Evolutionary conservation across 2,113 vertebrate genomes (phyloP), one percentile per base, ranked within the genome.

Genomic region (Scopus umbretta): DNA sequence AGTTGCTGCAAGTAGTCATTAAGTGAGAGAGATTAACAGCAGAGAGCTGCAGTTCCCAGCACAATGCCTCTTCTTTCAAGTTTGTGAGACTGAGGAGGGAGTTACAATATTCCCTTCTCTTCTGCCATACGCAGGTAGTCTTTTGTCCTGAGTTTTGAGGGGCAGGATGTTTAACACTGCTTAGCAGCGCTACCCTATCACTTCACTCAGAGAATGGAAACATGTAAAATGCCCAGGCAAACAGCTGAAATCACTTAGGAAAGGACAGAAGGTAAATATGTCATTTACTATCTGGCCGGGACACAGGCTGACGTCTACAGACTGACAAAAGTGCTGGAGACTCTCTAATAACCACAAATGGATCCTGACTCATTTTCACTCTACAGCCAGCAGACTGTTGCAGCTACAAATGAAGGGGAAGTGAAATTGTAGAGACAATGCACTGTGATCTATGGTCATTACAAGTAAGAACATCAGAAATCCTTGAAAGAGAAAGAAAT

Each of bases 401-500:
- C 40, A 56, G 22, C 40, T 75, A 53, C 40, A 86, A 53, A 80
- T 85, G 76, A 91, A 94, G 66, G 30, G 17, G 16, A 96, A 90
- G 79, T 67, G 16, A 91, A 96, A 94, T 65, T 90, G 70, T 89
- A 93, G 81, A 91, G 43, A 47, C 84, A 52, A 58, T 72, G 10
- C 58, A 42, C 56, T 95, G 55, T 95, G 79, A 97, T 97, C 55
- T 95, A 12, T 66, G 76, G 75, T 94, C 42, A 88, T 94, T 96
- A 63, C 67, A 94, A 88, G 52, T 78, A 86, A 86, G 67, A 95
- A 94, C 21, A 85, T 27, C 59, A 94, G 88, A 92, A 94, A 93
- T 72, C 36, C 52, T 94, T 79, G 52, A 94, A 95, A 96, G 63
- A 96, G 50, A 88, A 68, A 89, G 52, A 68, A 90, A 62, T 86